Base-by-base conservation (phyloP, 2,113 vertebrate genomes). In the Candoia aspera region DNA sequence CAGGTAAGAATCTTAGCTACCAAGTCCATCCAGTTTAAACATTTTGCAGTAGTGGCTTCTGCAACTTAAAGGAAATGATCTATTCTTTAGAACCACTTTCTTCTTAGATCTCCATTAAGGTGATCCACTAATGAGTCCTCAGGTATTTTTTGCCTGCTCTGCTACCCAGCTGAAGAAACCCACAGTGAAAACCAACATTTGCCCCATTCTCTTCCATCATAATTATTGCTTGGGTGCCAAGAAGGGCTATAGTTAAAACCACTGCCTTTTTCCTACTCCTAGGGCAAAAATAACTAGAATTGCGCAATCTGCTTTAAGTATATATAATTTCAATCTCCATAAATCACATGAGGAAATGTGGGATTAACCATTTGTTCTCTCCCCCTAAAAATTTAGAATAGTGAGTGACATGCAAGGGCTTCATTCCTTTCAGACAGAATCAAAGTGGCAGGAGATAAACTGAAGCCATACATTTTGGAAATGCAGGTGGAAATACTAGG, bases 131-230 rank as follows among this genome's bases (percentile, higher is more conserved):
- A 2, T 88, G 91, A 89, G 96, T 93, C 24, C 60, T 49, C 37
- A 97, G 97, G 97, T 96, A 93, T 92, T 91, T 97, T 91, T 95
- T 97, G 93, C 94, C 97, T 98, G 97, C 73, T 98, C 5, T 98
- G 97, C 83, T 98, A n/a, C 37, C 97, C 54, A 97, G 93, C 0
- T 98, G 97, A 93, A 84, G 8, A 89, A 73, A 68, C 49, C 62
- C 4, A 49, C 6, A 17, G n/a, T 57, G 29, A 37, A 90, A 83
- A 8, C 68, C 42, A 10, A 49, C 60, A 83, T 57, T 79, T 79
- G n/a, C 53, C 88, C n/a, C 62, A 53, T 73, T 53, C 15, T 15
- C 49, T 73, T 21, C 62, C 19, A 58, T 42, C 55, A 90, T 84
- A 53, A 90, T 46, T 88, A 59, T 9, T 26, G 58, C 21, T 46